Evolutionary conservation across 2,113 vertebrate genomes (phyloP).

Genomic region (Muscicapa adusta): DNA sequence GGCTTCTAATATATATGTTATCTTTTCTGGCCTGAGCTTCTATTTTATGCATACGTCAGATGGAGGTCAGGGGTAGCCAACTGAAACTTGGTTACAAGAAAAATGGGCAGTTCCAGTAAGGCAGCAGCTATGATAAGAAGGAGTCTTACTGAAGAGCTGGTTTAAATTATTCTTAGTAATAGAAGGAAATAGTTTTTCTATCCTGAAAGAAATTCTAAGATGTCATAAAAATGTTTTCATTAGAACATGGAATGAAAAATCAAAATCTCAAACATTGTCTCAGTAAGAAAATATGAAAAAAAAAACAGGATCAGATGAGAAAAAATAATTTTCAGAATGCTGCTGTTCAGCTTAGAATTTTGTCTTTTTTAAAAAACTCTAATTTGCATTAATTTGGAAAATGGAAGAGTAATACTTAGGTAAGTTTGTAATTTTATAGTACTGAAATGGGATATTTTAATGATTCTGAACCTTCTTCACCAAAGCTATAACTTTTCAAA

Average conservation of each 20-base stretch:
- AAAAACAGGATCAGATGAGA: fast-evolving
- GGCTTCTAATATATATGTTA: neutral
- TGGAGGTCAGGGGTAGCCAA: neutral
- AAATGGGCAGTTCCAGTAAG: neutral
- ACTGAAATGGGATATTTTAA: neutral
- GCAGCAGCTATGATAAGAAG: neutral
- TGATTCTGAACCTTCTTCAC: neutral
- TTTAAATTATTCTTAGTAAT: neutral
- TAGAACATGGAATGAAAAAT: neutral
- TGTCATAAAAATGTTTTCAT: neutral
- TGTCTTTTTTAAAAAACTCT: neutral
- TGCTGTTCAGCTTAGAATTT: neutral
- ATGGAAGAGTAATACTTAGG: neutral
- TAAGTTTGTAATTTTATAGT: neutral
- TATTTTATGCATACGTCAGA: neutral
- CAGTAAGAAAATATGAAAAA: neutral
- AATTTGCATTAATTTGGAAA: neutral
- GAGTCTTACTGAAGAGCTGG: neutral
- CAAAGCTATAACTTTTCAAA: neutral
- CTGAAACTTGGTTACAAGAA: neutral
- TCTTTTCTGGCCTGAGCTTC: neutral
- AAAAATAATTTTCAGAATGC: neutral
- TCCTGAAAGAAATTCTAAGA: neutral
- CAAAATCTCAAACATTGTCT: neutral
- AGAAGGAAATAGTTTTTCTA: neutral